Percentiles rank a stretch among this genome's conserved stretches.
Conservation (phyloP, 2,113 vertebrate genomes). For the Orcinus orca region DNA sequence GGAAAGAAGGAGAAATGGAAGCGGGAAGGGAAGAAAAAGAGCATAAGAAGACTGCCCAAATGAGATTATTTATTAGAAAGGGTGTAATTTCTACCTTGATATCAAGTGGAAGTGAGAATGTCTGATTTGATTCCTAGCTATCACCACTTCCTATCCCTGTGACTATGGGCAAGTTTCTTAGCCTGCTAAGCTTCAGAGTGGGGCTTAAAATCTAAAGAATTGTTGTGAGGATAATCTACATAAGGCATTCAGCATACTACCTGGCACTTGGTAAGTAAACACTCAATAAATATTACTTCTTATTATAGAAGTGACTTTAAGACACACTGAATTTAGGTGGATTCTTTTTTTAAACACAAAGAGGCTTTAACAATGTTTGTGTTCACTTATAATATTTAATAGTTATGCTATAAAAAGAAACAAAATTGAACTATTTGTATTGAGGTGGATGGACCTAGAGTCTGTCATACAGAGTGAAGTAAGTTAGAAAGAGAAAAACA, state of each 20-base stretch:
- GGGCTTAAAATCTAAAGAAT: background rate
- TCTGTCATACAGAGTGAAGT: no score
- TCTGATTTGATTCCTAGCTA: background rate
- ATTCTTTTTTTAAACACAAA: background rate
- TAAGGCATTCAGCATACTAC: background rate
- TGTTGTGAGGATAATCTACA: background rate
- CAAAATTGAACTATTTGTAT: no score
- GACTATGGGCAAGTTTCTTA: background rate
- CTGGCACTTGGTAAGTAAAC: background rate
- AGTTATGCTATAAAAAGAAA: background rate
- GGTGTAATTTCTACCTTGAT: background rate
- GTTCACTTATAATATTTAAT: conserved; percentile 27
- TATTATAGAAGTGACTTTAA: conserved; percentile 37
- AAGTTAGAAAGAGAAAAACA: no score
- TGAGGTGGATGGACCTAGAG: no score
- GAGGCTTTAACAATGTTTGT: background rate
- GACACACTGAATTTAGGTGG: background rate
- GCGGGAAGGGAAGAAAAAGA: background rate
- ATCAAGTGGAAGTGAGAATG: background rate
- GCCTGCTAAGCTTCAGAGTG: background rate
- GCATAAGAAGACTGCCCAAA: background rate
- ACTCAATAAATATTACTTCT: background rate
- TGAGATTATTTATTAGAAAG: conserved; percentile 32
- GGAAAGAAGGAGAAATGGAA: background rate
- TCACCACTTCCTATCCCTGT: background rate